These are phyloP conservation scores for Drepana falcataria DNA, from an alignment of 2,888 invertebrate genomes.

Conservation along the genomic window DNA sequence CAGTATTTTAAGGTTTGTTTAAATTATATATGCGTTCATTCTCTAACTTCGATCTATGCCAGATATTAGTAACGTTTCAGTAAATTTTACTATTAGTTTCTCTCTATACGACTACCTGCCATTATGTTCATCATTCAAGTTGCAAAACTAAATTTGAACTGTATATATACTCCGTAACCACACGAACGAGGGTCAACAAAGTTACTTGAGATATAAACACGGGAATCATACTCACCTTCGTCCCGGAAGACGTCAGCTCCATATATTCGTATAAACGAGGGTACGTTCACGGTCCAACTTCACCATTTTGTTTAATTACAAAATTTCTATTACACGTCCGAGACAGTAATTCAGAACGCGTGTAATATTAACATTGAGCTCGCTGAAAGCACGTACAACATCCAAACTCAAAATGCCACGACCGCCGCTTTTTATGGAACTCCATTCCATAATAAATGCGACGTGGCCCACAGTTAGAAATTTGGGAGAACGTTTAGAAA, in stretches of 20 bases:
- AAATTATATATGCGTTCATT: too few species aligned
- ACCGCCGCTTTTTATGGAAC: slow-evolving; percentile 26
- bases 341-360: slow-evolving; percentile 29
- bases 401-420: slow-evolving; percentile 20
- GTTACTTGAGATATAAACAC: background rate
- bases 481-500: slow-evolving; percentile 10
- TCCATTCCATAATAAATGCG: slow-evolving; percentile 26
- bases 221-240: background rate
- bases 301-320: background rate
- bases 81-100: background rate
- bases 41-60: too few species aligned
- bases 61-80: too few species aligned
- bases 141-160: background rate
- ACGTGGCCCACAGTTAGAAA: slow-evolving; percentile 7
- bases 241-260: background rate
- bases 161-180: background rate
- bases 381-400: slow-evolving; percentile 32
- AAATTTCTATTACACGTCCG: slow-evolving; percentile 7
- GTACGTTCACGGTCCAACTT: background rate
- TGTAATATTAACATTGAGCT: slow-evolving; percentile 39
- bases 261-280: background rate
- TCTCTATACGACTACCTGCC: background rate
- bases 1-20: too few species aligned
- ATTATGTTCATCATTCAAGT: background rate
- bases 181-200: background rate